Evolutionary conservation across 2,888 invertebrate genomes (phyloP), one percentile per base, ranked within the genome.

Genomic region (Diaprepes abbreviatus): DNA sequence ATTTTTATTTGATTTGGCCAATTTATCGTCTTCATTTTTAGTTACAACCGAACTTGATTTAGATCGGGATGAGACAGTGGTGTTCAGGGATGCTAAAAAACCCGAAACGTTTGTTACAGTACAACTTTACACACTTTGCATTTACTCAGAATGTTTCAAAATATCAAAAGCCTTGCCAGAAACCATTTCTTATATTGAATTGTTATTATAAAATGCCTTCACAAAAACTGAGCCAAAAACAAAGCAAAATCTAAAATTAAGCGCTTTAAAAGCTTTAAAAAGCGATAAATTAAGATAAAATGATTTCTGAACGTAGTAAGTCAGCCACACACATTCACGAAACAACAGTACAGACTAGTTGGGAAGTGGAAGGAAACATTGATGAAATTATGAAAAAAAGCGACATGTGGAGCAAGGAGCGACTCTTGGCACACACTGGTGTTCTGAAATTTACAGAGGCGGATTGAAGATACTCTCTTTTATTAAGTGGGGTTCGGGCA

Each of bases 11-110:
- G 81, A 75, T 83, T 83, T 84, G 77, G 83, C 83, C 83, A 83
- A 82, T 83, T 82, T 79, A 75, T 84, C 82, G 75, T 84, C 85
- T 81, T 84, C 84, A 73, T 75, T 81, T 84, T 84, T 85, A 85
- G 85, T 84, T 83, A 87, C 85, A 82, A 87, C 85, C 84, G 88
- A 86, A 85, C 86, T 88, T 88, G 87, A 87, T 88, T 88, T 89
- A 85, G 87, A 87, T 86, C 88, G 89, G 89, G 89, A 89, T 87
- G 89, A 89, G 87, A 88, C 88, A 87, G 89, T 89, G 86, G 91
- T 90, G 87, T 89, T 89, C 87, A 91, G 88, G 89, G 89, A 90
- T 85, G 91, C 91, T 91, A 90, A 87, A 90, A 89, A 84, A 86
- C 85, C 83, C 71, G 84, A 81, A 83, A 83, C 78, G 79, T 79